Base-by-base conservation (phyloP, 2,888 invertebrate species). In the Drosophila diplacantha region DNA sequence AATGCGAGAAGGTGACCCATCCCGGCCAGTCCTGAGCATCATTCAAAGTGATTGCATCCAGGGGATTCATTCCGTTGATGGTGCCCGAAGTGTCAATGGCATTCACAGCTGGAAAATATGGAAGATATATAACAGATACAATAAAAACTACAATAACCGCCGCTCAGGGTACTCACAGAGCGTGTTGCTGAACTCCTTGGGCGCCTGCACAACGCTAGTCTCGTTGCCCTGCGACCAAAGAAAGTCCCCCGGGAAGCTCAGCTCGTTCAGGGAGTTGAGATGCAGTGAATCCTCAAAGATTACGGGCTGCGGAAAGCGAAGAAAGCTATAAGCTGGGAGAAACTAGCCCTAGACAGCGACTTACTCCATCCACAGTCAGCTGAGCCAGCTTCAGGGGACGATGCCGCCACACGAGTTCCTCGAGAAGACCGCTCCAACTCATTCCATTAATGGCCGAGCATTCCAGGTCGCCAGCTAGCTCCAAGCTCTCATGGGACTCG, bases 201-300 rank as follows among this genome's bases (percentile, higher is more conserved):
- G 74, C 0, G 89, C 90, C 41, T 72, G 83, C n/a, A 92, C 86
- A 4, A 85, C 74, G 20, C 87, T 84, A 5, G 78, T 72, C 12
- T 72, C 46, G 8, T 76, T 75, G 12, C 85, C 85, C 69, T 87
- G 86, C 3, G 82, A 81, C 63, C 89, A 82, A 5, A 92, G 76
- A 67, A 88, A 92, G 32, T 90, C 90, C 11, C 87, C 84, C 0
- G 91, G 92, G 80, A 90, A 92, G 49, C 77, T 74, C 1, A 91
- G 71, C 24, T 79, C 78, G 73, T 92, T 92, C 9, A 92, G 81
- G 34, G 72, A 75, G 18, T 85, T 73, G 20, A 89, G 76, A 2
- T 79, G 62, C 16, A 89, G 70, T 20, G 80, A 59, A 34, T 85
- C 75, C 56, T 87, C 85, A 6, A 89, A 82, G 43, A 83, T 74